A percentile compares a stretch with the other conserved stretches of the same genome.
phyloP scores from a whole-genome alignment of 1,140 invertebrate genomes.

The Zophobas atratus region DNA sequence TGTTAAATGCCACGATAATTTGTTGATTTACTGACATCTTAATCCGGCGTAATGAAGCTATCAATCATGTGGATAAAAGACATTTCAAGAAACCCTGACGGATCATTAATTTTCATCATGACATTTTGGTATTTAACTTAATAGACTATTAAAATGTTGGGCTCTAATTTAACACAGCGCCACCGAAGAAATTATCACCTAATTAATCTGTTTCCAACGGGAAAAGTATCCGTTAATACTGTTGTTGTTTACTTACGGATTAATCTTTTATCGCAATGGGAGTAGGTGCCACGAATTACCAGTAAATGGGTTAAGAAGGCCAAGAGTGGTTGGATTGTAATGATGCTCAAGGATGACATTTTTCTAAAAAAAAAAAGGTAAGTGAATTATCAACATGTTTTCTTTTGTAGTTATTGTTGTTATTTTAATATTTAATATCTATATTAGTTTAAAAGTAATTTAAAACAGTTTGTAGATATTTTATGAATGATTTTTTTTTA shows the following conservation, averaged over 20 bases:
- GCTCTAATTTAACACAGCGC: conserved; percentile 23
- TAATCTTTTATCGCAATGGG: background rate
- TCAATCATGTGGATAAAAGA: conserved; percentile 36
- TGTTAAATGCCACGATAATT: conserved; percentile 24
- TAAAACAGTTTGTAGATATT: too few species aligned
- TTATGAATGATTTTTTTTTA: too few species aligned
- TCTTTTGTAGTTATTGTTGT: too few species aligned
- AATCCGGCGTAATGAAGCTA: conserved; percentile 30
- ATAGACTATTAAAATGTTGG: conserved; percentile 37
- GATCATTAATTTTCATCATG: conserved; percentile 39
- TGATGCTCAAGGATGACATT: too few species aligned
- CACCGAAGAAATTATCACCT: background rate
- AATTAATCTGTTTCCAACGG: background rate
- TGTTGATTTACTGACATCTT: conserved; percentile 42
- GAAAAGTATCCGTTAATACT: too few species aligned
- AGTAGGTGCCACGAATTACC: background rate
- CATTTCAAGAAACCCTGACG: conserved; percentile 34
- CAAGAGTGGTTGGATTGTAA: too few species aligned
- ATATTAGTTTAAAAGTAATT: too few species aligned
- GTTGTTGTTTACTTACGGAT: background rate
- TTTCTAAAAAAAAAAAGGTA: too few species aligned
- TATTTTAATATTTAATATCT: too few species aligned
- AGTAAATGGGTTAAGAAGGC: too few species aligned
- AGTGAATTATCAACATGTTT: too few species aligned
- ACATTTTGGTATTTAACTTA: conserved; percentile 38